Evolutionary conservation across 2,888 invertebrate species (phyloP).

Genomic region (Marasmarcha lunaedactyla): DNA sequence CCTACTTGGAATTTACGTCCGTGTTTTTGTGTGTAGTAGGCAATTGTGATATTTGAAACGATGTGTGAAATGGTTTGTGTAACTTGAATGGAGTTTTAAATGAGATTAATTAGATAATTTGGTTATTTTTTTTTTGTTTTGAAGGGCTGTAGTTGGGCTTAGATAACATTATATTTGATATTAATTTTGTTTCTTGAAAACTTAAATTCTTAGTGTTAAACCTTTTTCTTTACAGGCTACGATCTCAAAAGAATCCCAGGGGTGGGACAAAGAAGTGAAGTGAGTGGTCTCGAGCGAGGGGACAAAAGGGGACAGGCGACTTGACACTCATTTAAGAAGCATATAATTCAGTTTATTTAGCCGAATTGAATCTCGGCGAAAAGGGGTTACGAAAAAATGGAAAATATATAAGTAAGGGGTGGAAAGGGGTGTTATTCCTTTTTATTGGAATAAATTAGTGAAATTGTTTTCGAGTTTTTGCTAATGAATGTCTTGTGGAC

Average conservation of each 20-base stretch:
- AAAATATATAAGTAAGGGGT: conserved; percentile 17
- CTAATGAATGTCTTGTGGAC: conserved; percentile 56
- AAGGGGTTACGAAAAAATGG: conserved; percentile 30
- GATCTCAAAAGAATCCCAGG: conserved; percentile 52
- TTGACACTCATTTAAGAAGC: conserved; percentile 77
- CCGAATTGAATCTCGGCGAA: conserved; percentile 50
- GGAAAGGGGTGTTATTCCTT: conserved; percentile 27
- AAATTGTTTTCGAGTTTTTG: conserved; percentile 42
- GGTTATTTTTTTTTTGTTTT: too few relatives aligned
- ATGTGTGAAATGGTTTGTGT: too few relatives aligned
- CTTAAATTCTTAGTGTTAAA: not conserved
- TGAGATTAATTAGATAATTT: too few relatives aligned
- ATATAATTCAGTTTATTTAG: conserved; percentile 77
- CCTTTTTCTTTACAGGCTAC: conserved; percentile 8
- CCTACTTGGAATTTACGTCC: not conserved
- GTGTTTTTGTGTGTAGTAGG: too few relatives aligned
- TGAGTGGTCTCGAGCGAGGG: conserved; percentile 39
- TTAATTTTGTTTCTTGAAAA: too few relatives aligned
- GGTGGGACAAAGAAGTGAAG: conserved; percentile 37
- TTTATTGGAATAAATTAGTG: conserved; percentile 61
- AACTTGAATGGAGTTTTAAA: too few relatives aligned
- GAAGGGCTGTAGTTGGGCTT: too few relatives aligned
- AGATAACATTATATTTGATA: too few relatives aligned
- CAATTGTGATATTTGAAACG: too few relatives aligned
- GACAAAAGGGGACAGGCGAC: conserved; percentile 8